These are phyloP conservation scores for Erebia aethiops DNA, from an alignment of 2,888 invertebrate species.

Conservation along the genomic window DNA sequence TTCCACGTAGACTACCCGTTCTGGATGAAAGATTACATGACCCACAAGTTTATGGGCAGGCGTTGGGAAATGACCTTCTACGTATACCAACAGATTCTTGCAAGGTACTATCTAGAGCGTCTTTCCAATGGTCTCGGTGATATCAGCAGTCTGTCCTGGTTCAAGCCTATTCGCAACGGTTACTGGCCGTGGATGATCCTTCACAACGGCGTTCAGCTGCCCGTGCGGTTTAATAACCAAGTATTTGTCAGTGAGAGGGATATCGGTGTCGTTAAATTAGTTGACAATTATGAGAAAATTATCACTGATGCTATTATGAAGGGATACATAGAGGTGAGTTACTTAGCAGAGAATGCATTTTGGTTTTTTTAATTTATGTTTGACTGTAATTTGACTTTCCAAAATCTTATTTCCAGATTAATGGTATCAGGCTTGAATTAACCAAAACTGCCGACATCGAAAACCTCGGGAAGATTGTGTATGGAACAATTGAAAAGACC, in stretches of 20 bases:
- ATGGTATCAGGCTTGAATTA: conserved; percentile 64
- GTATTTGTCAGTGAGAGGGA: conserved; percentile 59
- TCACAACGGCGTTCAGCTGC: conserved; percentile 81
- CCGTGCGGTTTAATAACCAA: conserved; percentile 76
- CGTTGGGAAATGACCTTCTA: conserved; percentile 83
- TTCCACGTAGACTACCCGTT: conserved; percentile 85
- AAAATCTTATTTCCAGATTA: conserved; percentile 53
- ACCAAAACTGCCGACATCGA: conserved; percentile 78
- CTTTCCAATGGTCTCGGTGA: conserved; percentile 75
- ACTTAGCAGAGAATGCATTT: too few species aligned
- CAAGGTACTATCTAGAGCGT: conserved; percentile 83
- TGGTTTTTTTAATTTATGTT: not conserved
- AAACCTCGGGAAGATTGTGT: conserved; percentile 80
- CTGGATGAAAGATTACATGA: conserved; percentile 81
- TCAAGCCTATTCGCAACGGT: conserved; percentile 71
- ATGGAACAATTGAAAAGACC: conserved; percentile 68
- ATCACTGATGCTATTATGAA: conserved; percentile 83
- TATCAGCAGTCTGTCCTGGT: conserved; percentile 72
- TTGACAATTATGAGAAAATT: conserved; percentile 76
- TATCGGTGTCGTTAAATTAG: conserved; percentile 59
- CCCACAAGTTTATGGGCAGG: conserved; percentile 59
- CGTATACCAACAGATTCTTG: conserved; percentile 86
- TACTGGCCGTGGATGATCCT: conserved; percentile 83
- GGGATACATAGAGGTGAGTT: conserved; percentile 75
- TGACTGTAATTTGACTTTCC: not conserved